Evolutionary conservation across 2,113 vertebrate genomes (phyloP).

Genomic region (Crotalus tigris): DNA sequence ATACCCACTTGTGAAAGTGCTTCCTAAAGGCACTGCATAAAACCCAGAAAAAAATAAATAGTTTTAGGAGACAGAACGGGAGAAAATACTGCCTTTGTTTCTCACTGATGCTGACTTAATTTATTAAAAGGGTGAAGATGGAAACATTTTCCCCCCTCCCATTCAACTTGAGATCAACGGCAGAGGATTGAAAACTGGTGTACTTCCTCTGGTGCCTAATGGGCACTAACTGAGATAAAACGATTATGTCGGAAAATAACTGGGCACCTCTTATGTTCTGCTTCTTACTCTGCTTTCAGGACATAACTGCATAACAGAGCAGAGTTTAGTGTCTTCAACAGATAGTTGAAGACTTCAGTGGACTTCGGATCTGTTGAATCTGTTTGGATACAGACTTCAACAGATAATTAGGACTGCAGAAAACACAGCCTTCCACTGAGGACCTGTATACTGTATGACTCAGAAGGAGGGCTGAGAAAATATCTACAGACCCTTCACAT

Average conservation of each 20-base stretch:
- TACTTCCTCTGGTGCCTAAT: not conserved
- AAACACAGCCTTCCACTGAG: no score
- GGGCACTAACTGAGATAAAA: not conserved
- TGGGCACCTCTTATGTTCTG: not conserved
- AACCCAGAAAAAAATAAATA: not conserved
- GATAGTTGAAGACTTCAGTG: no score
- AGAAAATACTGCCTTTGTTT: not conserved
- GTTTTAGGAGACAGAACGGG: not conserved
- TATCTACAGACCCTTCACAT: no score
- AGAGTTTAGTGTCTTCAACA: not conserved
- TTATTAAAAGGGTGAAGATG: not conserved
- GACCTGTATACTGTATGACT: no score
- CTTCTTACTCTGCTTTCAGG: not conserved
- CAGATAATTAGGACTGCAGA: no score
- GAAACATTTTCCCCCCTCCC: not conserved
- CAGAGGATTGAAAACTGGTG: not conserved
- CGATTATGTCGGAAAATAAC: not conserved
- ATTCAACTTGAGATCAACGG: not conserved
- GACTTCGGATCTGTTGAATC: no score
- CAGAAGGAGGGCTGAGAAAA: no score
- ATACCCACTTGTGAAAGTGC: conserved; percentile 4
- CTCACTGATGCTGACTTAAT: no score
- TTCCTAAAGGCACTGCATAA: conserved; percentile 9
- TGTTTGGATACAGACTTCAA: no score
- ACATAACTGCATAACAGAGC: not conserved